Evolutionary conservation across 2,888 invertebrate species (phyloP), one percentile per base, ranked within the genome.

Genomic region (Nemoura dubitans): DNA sequence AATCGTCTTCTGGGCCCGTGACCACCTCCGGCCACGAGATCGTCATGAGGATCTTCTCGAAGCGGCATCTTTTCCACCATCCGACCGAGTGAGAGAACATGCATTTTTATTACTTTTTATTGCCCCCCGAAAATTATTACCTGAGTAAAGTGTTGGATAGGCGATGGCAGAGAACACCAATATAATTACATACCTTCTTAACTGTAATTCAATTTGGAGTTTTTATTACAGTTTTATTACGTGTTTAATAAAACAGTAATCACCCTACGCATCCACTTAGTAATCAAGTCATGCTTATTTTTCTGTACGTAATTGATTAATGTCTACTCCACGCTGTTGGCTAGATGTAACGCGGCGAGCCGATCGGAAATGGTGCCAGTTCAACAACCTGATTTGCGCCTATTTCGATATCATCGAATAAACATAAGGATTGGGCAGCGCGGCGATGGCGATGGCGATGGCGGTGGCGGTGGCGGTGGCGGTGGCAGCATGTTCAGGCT

Each of bases 291-390:
- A 78, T 78, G 78, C 28, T 59, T 59, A 14, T 59, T 59, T 59
- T 59, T 59, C 59, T 59, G 59, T 59, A 5, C n/a, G 78, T 78
- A 78, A 78, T 78, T 78, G 78, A 78, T 78, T 14, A 78, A 78
- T 78, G 26, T 26, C 78, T 27, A 78, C 78, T 26, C 27, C 28
- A 78, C 27, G 78, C 28, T 78, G 78, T 26, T 78, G 28, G 26
- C 78, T 26, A 28, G 28, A 78, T 78, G 26, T 26, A 78, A 78
- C 5, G 5, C 25, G n/a, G n/a, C n/a, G 36, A 6, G 27, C 16
- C 16, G 26, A 21, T 78, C 28, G 78, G 36, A 83, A 83, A 84
- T 59, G 76, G 84, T 84, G 84, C 29, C 84, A 76, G 84, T 84
- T 84, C 84, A 84, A 84, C 76, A 84, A 84, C 84, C 84, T 84